Evolutionary conservation across 1,140 invertebrate genomes (phyloP).

Genomic region (Drosophila setifemur): DNA sequence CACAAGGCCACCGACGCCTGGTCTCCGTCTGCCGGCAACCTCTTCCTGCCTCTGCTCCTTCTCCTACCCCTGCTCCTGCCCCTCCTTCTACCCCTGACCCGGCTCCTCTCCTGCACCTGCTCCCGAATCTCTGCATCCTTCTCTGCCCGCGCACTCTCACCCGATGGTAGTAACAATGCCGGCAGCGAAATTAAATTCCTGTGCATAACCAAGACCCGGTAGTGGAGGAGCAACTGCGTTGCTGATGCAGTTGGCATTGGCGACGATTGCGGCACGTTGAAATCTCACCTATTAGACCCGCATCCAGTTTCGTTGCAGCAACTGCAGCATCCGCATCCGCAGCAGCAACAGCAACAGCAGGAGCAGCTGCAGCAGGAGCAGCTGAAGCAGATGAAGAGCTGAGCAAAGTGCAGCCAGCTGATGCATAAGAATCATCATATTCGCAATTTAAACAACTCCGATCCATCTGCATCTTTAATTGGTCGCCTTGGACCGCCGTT

Average conservation of each 20-base stretch:
- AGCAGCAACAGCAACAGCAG: slow-evolving; percentile 14
- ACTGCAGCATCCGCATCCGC: too few relatives aligned
- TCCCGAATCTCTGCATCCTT: too few relatives aligned
- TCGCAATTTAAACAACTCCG: slow-evolving; percentile 77
- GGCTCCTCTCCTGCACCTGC: neutral
- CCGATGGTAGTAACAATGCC: slow-evolving; percentile 68
- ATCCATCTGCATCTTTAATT: slow-evolving; percentile 79
- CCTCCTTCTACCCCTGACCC: neutral
- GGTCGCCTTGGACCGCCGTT: slow-evolving; percentile 53
- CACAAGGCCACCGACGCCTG: slow-evolving; percentile 60
- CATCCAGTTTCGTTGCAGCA: slow-evolving; percentile 41
- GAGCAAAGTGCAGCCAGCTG: slow-evolving; percentile 54
- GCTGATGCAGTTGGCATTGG: neutral
- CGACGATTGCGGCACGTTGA: slow-evolving; percentile 46
- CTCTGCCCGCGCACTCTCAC: slow-evolving; percentile 5
- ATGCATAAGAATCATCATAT: slow-evolving; percentile 77
- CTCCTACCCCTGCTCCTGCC: neutral
- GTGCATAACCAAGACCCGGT: slow-evolving; percentile 65
- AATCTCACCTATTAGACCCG: slow-evolving; percentile 74
- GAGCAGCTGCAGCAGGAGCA: neutral
- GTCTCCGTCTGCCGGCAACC: slow-evolving; percentile 29
- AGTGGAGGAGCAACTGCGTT: slow-evolving; percentile 18
- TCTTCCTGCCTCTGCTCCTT: slow-evolving; percentile 6
- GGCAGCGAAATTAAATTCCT: slow-evolving; percentile 78
- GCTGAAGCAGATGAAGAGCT: too few relatives aligned